A percentile compares a stretch with the other conserved stretches of the same genome.
Evolutionary conservation across 2,888 invertebrate species (phyloP).

Genomic region (Eurois occulta): DNA sequence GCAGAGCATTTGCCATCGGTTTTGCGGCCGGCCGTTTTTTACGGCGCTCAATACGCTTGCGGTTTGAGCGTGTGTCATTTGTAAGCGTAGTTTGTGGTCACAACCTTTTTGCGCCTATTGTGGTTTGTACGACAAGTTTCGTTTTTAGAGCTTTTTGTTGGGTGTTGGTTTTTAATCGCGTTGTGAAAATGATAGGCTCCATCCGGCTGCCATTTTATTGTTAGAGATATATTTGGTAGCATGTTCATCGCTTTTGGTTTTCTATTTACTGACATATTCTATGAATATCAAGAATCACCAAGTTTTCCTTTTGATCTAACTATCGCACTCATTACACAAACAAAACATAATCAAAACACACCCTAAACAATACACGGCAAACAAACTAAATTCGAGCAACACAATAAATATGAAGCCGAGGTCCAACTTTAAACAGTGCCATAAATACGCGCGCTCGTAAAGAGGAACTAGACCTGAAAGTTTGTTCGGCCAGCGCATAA

Average conservation of each 20-base stretch:
- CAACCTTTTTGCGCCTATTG: slow-evolving; percentile 56
- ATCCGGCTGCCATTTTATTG: neutral
- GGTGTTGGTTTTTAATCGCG: slow-evolving; percentile 4
- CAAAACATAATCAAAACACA: slow-evolving; percentile 43
- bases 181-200: slow-evolving; percentile 13
- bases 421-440: slow-evolving; percentile 80
- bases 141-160: slow-evolving; percentile 41
- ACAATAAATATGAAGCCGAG: slow-evolving; percentile 71
- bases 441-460: slow-evolving; percentile 83
- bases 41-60: slow-evolving; percentile 54
- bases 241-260: neutral
- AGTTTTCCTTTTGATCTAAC: neutral
- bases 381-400: slow-evolving; percentile 71
- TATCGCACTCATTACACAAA: slow-evolving; percentile 9
- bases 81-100: slow-evolving; percentile 59
- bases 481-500: slow-evolving; percentile 74
- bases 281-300: neutral
- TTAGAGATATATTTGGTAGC: neutral
- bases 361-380: slow-evolving; percentile 58
- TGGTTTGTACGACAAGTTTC: slow-evolving; percentile 47
- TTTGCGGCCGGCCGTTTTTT: slow-evolving; percentile 67
- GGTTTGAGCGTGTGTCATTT: slow-evolving; percentile 61
- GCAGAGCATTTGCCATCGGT: slow-evolving; percentile 66
- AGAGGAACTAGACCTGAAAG: slow-evolving; percentile 75
- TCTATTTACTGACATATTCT: neutral